phyloP scores from a whole-genome alignment of 1,140 invertebrate genomes.

The Drosophila azteca region DNA sequence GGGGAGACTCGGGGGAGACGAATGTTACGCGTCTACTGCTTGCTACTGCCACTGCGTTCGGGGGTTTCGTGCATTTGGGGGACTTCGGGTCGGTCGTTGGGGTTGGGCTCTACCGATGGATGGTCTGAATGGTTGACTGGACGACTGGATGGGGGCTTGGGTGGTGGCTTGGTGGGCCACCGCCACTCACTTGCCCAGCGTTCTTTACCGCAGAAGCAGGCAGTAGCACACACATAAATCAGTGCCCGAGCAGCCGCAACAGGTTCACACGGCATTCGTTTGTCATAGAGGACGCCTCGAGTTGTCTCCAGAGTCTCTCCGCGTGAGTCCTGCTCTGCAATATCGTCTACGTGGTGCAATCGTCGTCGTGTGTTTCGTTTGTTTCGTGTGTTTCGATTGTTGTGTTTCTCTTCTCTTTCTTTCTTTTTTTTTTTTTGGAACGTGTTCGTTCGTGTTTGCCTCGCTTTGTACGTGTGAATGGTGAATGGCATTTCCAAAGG shows the following conservation, averaged over 20 bases:
- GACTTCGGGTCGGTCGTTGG: not conserved
- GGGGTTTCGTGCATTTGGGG: constrained; percentile 3
- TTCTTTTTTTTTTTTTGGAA: no score
- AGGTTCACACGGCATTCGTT: constrained; percentile 79
- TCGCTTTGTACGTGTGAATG: constrained; percentile 7
- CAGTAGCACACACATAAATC: constrained; percentile 65
- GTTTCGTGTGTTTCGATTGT: no score
- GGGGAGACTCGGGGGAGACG: not conserved
- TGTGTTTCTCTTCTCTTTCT: no score
- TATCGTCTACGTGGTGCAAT: constrained; percentile 19
- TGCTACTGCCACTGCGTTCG: constrained; percentile 4
- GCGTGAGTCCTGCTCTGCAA: not conserved
- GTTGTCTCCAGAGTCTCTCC: constrained; percentile 16
- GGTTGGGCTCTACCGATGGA: not conserved
- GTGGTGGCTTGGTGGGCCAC: constrained; percentile 12
- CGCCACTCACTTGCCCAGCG: constrained; percentile 20
- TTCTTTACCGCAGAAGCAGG: constrained; percentile 45
- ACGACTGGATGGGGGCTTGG: constrained; percentile 3
- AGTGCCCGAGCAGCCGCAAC: constrained; percentile 66
- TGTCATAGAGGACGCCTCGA: constrained; percentile 67
- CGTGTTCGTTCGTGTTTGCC: not conserved
- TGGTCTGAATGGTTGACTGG: not conserved
- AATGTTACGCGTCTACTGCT: no score
- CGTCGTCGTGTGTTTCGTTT: constrained; percentile 10
- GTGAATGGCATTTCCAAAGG: constrained; percentile 19